phyloP scores from a whole-genome alignment of 2,113 vertebrate genomes.

The Sminthopsis crassicaudata region DNA sequence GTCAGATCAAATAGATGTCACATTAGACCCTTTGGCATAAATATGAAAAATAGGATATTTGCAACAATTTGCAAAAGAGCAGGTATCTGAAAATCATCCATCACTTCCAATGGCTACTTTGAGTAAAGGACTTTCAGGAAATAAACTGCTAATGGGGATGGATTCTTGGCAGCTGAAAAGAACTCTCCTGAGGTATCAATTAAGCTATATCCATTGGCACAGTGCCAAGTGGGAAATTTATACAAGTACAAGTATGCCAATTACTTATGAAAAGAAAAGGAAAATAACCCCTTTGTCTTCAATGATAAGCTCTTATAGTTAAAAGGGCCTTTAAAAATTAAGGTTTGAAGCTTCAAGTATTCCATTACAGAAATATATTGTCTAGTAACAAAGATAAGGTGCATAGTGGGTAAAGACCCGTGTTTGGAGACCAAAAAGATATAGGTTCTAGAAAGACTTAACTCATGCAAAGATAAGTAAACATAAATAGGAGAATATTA shows the following conservation, averaged over 20 bases:
- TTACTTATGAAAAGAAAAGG: background rate
- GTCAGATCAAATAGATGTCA: background rate
- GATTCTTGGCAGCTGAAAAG: background rate
- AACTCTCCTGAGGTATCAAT: background rate
- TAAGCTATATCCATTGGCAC: background rate
- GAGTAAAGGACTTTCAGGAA: background rate
- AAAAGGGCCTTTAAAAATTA: background rate
- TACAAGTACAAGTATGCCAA: background rate
- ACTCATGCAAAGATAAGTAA: background rate
- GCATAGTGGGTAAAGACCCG: background rate
- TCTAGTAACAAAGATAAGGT: background rate
- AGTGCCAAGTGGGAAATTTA: background rate
- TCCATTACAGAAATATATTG: background rate
- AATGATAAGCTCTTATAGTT: background rate
- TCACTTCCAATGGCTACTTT: background rate
- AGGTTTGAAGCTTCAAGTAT: background rate
- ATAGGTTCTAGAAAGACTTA: background rate
- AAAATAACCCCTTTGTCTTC: background rate
- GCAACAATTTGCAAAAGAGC: background rate
- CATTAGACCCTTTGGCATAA: background rate
- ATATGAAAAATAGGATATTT: background rate
- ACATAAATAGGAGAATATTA: background rate
- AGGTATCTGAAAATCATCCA: background rate
- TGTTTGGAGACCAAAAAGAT: background rate
- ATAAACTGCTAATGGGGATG: background rate